A percentile compares a stretch with the other conserved stretches of the same genome.
These are phyloP conservation scores for Oreochromis niloticus DNA, from an alignment of 2,113 vertebrate species.

Conservation along the genomic window DNA sequence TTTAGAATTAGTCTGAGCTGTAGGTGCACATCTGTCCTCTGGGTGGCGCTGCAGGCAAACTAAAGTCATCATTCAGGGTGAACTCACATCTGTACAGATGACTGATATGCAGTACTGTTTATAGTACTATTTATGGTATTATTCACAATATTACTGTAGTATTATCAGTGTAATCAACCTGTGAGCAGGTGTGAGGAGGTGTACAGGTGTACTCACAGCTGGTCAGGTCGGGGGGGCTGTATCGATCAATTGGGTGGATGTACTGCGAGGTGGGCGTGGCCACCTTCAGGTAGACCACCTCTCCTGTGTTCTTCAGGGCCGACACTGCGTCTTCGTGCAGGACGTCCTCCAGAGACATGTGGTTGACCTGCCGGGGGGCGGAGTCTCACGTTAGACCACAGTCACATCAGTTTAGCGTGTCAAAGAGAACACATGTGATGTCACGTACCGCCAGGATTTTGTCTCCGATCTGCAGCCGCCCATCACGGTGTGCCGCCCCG, in stretches of 20 bases:
- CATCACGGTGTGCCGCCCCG: slow-evolving; percentile 81
- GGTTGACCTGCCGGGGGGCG: slow-evolving; percentile 77
- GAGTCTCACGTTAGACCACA: not conserved
- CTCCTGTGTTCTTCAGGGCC: slow-evolving; percentile 86
- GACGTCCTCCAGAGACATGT: slow-evolving; percentile 83
- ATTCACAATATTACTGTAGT: not conserved
- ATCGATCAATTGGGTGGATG: slow-evolving; percentile 74
- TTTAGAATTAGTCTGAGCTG: not conserved
- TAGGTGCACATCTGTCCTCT: not conserved
- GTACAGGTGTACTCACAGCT: slow-evolving; percentile 71
- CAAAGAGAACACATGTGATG: fast-evolving
- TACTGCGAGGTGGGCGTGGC: slow-evolving; percentile 82
- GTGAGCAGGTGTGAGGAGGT: not conserved
- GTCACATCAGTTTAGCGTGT: not conserved
- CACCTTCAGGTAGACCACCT: slow-evolving; percentile 88
- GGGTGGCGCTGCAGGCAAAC: not conserved
- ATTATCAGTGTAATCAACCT: not conserved
- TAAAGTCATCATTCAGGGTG: fast-evolving
- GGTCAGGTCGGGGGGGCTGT: slow-evolving; percentile 86
- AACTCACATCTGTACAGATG: not conserved
- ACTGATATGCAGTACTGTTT: not conserved
- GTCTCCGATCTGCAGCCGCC: slow-evolving; percentile 84
- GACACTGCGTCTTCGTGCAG: slow-evolving; percentile 88
- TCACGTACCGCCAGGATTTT: slow-evolving; percentile 81
- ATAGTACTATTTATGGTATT: not conserved